Evolutionary conservation across 2,888 invertebrate genomes (phyloP).

Genomic region (Limnephilus lunatus): DNA sequence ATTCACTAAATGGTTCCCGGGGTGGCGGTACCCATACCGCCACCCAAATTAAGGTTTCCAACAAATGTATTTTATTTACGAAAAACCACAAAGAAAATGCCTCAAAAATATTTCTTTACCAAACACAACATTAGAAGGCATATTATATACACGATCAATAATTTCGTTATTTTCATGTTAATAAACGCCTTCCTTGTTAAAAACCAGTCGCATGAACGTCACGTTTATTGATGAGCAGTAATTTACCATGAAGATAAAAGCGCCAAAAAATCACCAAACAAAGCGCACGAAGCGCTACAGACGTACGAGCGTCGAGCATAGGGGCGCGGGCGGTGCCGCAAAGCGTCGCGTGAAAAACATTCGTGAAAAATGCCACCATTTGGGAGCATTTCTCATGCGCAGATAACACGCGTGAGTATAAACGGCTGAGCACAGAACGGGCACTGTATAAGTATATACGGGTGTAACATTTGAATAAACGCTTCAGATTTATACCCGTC

Average conservation of each 20-base stretch:
- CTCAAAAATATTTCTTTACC: too few species aligned
- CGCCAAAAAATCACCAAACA: neutral
- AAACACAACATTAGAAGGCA: neutral
- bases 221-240: neutral
- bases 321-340: neutral
- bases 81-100: too few species aligned
- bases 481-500: slow-evolving; percentile 41
- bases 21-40: too few species aligned
- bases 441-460: neutral
- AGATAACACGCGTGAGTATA: slow-evolving; percentile 42
- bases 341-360: slow-evolving; percentile 34
- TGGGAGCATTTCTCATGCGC: slow-evolving; percentile 39
- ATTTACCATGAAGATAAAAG: neutral
- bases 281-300: neutral
- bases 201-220: neutral
- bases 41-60: too few species aligned
- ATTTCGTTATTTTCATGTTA: neutral
- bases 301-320: neutral
- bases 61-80: too few species aligned
- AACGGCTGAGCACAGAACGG: neutral
- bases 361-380: slow-evolving; percentile 38
- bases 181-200: neutral
- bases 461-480: slow-evolving; percentile 47
- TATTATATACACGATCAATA: neutral
- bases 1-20: too few species aligned